These are phyloP conservation scores for Silurus asotus DNA, from an alignment of 2,113 vertebrate species.

Conservation along the genomic window DNA sequence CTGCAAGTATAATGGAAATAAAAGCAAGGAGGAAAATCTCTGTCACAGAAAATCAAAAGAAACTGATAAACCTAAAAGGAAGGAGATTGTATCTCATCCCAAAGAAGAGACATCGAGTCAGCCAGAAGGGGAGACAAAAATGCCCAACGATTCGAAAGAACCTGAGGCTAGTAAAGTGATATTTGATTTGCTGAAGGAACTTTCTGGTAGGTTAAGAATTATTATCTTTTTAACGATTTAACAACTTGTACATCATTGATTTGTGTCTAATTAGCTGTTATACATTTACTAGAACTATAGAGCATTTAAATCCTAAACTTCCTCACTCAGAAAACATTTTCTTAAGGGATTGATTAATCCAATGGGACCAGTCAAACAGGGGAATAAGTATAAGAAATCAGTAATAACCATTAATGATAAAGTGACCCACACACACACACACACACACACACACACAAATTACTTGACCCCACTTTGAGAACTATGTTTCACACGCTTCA, in stretches of 20 bases:
- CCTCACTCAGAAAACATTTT: neutral
- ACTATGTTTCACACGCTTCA: neutral
- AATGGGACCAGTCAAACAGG: neutral
- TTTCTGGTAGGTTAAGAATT: slow-evolving; percentile 65
- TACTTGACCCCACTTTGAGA: neutral
- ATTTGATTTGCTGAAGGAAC: slow-evolving; percentile 76
- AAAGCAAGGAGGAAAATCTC: slow-evolving; percentile 11
- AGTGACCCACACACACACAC: too few relatives aligned
- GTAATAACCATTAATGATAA: neutral
- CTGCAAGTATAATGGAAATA: neutral
- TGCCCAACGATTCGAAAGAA: slow-evolving; percentile 57
- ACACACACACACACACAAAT: neutral
- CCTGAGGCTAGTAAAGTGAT: slow-evolving; percentile 72
- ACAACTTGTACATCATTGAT: neutral
- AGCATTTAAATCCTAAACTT: neutral
- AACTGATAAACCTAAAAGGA: neutral
- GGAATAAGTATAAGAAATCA: neutral
- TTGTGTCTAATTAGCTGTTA: slow-evolving; percentile 4
- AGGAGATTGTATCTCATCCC: neutral
- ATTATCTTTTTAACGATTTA: neutral
- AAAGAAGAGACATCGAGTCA: slow-evolving; percentile 4
- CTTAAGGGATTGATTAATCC: neutral
- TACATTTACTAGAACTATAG: neutral
- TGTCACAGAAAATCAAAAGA: neutral
- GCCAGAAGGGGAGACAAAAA: slow-evolving; percentile 52